Conservation (phyloP, 2,113 vertebrate genomes). For the Xiphophorus hellerii region DNA sequence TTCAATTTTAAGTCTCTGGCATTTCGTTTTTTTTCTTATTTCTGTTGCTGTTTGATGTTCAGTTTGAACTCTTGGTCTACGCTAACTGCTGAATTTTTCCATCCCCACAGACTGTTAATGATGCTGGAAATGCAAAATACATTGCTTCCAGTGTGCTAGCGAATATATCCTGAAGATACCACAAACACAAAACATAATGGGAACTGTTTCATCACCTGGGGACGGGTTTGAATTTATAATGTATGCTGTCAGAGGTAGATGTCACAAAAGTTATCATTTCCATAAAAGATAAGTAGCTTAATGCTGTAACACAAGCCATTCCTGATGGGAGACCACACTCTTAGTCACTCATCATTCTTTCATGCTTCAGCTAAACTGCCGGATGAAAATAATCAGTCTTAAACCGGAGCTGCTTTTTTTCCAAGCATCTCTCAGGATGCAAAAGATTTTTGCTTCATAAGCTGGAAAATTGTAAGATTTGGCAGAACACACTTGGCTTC, state of each 20-base stretch:
- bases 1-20: neutral
- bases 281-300: slow-evolving; percentile 14
- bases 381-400: slow-evolving; percentile 15
- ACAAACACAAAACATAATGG: slow-evolving; percentile 1
- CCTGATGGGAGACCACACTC: neutral
- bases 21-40: too few species aligned
- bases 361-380: slow-evolving; percentile 8
- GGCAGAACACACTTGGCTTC: slow-evolving; percentile 29
- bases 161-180: slow-evolving; percentile 13
- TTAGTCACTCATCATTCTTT: slow-evolving; percentile 2
- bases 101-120: slow-evolving; percentile 7
- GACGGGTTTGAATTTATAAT: slow-evolving; percentile 6
- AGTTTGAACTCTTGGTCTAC: slow-evolving; percentile 3
- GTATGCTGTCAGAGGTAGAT: slow-evolving; percentile 12
- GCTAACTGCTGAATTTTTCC: slow-evolving; percentile 13
- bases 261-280: slow-evolving; percentile 8
- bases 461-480: slow-evolving; percentile 14
- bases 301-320: slow-evolving; percentile 10
- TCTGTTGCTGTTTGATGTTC: neutral
- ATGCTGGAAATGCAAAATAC: slow-evolving; percentile 20
- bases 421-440: slow-evolving; percentile 1
- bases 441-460: slow-evolving; percentile 5
- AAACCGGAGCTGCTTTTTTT: slow-evolving; percentile 19
- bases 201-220: slow-evolving; percentile 14
- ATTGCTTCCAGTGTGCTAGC: neutral